These are phyloP conservation scores for Alentia gelatinosa DNA, from an alignment of 2,888 invertebrate species.

Conservation along the genomic window DNA sequence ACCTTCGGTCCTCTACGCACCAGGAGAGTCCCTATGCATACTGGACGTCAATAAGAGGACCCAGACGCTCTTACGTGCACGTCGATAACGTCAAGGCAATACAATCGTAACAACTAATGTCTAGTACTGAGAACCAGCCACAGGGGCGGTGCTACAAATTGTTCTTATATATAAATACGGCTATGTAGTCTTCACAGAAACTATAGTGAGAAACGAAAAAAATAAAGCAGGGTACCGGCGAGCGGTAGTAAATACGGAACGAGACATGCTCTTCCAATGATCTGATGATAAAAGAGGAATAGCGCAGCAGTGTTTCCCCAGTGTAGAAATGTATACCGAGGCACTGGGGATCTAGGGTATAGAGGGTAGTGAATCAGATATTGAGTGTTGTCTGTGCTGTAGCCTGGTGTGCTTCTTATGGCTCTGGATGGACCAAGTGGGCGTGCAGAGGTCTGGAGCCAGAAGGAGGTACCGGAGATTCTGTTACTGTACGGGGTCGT, in stretches of 20 bases:
- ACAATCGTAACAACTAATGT: too few species aligned
- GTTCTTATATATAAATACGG: too few species aligned
- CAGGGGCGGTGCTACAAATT: too few species aligned
- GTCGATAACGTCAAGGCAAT: too few species aligned
- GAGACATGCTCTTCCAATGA: not conserved
- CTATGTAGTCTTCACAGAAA: not conserved
- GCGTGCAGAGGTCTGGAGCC: too few species aligned
- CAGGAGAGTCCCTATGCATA: not conserved
- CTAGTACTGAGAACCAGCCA: too few species aligned
- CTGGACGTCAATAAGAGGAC: too few species aligned
- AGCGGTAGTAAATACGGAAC: not conserved
- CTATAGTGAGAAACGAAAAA: too few species aligned
- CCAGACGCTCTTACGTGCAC: too few species aligned
- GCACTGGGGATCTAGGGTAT: not conserved
- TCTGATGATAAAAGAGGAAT: not conserved
- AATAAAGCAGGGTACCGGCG: too few species aligned
- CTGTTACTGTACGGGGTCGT: not conserved
- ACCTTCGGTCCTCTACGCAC: not conserved
- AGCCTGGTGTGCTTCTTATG: not conserved
- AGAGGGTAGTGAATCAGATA: slow-evolving; percentile 1
- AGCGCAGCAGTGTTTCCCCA: not conserved
- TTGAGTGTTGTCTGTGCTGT: not conserved
- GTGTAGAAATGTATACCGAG: not conserved
- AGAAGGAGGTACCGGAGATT: too few species aligned
- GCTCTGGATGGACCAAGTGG: too few species aligned